Conservation (phyloP, 1,140 invertebrate genomes). For the Caenorhabditis inopinata region DNA sequence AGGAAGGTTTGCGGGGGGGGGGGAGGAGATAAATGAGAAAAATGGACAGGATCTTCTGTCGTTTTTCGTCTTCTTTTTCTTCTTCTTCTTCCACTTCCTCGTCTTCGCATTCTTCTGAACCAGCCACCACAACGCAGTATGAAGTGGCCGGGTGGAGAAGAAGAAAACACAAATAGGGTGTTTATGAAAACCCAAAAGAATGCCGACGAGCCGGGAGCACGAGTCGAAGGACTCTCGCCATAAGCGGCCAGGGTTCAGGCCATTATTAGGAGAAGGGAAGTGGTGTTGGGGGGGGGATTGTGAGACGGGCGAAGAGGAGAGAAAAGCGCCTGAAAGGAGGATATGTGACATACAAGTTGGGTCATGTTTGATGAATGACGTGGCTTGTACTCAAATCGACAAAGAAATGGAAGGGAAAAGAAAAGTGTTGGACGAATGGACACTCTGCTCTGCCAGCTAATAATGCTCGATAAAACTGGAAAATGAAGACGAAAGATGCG, state of each 20-base stretch:
- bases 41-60: slow-evolving; percentile 17
- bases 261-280: not conserved
- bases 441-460: too few relatives aligned
- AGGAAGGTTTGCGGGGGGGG: not conserved
- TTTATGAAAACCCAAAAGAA: not conserved
- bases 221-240: too few relatives aligned
- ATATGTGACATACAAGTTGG: slow-evolving; percentile 11
- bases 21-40: slow-evolving; percentile 1
- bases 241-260: not conserved
- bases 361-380: slow-evolving; percentile 6
- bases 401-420: not conserved
- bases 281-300: too few relatives aligned
- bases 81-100: not conserved
- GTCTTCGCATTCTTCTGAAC: too few relatives aligned
- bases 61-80: not conserved
- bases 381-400: not conserved
- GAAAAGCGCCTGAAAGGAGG: not conserved
- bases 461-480: not conserved
- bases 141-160: not conserved
- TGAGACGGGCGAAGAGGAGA: not conserved
- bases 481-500: not conserved
- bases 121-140: slow-evolving; percentile 24
- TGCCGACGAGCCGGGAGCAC: too few relatives aligned
- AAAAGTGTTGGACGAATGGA: not conserved
- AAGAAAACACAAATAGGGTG: not conserved